Evolutionary conservation across 2,888 invertebrate genomes (phyloP).

Genomic region (Ophion ellenae): DNA sequence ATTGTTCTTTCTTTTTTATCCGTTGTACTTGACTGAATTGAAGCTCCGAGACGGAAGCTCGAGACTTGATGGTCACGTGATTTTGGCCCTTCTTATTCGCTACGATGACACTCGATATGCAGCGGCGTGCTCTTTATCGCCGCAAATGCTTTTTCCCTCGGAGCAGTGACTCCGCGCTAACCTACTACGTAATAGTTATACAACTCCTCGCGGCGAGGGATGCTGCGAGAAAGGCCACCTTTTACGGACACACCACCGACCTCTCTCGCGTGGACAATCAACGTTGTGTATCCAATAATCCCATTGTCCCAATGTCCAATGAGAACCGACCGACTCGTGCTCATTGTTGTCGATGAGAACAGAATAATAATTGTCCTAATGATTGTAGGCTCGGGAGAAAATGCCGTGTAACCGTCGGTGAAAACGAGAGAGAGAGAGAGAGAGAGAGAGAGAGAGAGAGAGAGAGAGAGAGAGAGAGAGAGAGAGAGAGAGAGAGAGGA

Average conservation of each 20-base stretch:
- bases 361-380: constrained; percentile 83
- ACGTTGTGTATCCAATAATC: background rate
- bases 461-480: no score
- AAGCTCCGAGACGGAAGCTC: no score
- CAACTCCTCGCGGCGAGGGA: constrained; percentile 35
- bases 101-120: no score
- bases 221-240: constrained; percentile 46
- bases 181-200: constrained; percentile 11
- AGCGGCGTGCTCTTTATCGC: constrained; percentile 1
- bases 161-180: constrained; percentile 55
- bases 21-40: no score
- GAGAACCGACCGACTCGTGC: constrained; percentile 35
- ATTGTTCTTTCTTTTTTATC: no score
- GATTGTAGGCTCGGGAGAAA: constrained; percentile 78
- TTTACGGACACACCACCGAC: constrained; percentile 31
- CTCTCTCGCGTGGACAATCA: background rate
- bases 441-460: constrained; percentile 15
- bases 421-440: constrained; percentile 31
- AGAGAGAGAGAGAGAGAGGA: background rate
- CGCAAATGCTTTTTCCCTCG: background rate
- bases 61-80: no score
- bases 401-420: constrained; percentile 76
- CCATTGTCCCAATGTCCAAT: constrained; percentile 53
- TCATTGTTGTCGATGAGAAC: constrained; percentile 64
- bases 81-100: no score